A percentile compares a stretch with the other conserved stretches of the same genome.
These are phyloP conservation scores for Semotilus atromaculatus DNA, from an alignment of 2,797 vertebrate species.

Conservation along the genomic window DNA sequence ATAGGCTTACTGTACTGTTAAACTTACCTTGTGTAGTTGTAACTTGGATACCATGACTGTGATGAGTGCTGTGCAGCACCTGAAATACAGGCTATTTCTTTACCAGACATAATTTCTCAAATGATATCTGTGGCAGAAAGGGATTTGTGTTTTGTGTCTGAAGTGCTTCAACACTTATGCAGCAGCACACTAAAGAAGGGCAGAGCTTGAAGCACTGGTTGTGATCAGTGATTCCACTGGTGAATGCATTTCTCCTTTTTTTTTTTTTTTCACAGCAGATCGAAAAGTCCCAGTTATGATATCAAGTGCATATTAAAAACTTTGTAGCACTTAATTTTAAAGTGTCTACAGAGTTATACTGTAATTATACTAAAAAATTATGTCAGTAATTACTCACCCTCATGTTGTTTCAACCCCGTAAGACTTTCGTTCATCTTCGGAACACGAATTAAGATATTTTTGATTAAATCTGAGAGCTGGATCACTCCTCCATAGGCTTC, in stretches of 20 bases:
- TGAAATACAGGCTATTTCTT: neutral
- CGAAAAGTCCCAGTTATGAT: neutral
- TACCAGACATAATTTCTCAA: neutral
- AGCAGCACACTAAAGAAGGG: neutral
- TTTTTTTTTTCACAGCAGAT: neutral
- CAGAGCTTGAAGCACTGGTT: too few species aligned
- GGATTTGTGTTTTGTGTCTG: neutral
- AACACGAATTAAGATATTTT: too few species aligned
- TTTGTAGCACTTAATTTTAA: too few species aligned
- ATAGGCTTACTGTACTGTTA: neutral
- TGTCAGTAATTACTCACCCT: too few species aligned
- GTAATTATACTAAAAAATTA: too few species aligned
- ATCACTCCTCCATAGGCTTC: too few species aligned
- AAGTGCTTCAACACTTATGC: neutral
- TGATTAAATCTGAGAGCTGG: too few species aligned
- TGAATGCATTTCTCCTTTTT: neutral
- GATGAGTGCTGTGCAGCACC: neutral
- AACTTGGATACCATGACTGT: neutral
- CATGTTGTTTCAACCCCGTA: too few species aligned
- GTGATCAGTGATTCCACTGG: neutral
- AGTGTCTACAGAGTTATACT: too few species aligned
- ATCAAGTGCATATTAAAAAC: too few species aligned
- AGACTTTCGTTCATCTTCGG: too few species aligned
- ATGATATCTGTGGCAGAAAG: neutral
- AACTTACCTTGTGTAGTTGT: slow-evolving; percentile 1